Base-by-base conservation (phyloP, 1,140 invertebrate genomes). In the Drosophila subpulchrella region DNA sequence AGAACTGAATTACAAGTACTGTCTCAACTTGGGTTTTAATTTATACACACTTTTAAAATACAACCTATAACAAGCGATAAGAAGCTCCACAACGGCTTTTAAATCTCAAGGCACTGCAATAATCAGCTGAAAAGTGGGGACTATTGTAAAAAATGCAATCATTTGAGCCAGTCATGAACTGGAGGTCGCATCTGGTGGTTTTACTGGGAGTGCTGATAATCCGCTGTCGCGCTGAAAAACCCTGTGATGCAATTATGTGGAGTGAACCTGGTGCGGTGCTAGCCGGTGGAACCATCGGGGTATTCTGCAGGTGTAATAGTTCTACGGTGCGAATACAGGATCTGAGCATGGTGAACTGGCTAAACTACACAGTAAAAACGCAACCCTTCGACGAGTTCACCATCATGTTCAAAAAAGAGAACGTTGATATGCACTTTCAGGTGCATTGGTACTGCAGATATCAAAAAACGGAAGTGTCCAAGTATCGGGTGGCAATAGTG, bases 91-190 rank as follows among this genome's bases (percentile, higher is more conserved):
- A 38, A 12, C 10, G 12, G 36, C 36, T 32, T 6, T 32, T 11
- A 12, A 38, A 38, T 38, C 10, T 38, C 10, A 4, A 11, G 12
- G 36, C 36, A 10, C 36, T 38, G 10, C 36, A 38, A 10, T 38
- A 38, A 38, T 12, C 36, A 12, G 12, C 20, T 20, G 12, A 4
- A 38, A 38, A 38, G 11, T 13, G 36, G 12, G 36, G 8, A 10
- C 2, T 12, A 20, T 0, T 20, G 20, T 20, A 20, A 20, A 20
- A 20, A 38, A 38, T 38, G 36, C 36, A 38, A 38, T 38, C 36
- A 38, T 12, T 38, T 10, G 36, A 12, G 3, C 0, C 36, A 38
- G 42, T 59, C 44, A 59, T 59, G 57, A 59, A 24, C 44, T 59
- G 57, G 15, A 59, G 6, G 5, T 30, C 15, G 10, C 20, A n/a